phyloP scores from a whole-genome alignment of 2,888 invertebrate species.

The Philhelius pedissequus region DNA sequence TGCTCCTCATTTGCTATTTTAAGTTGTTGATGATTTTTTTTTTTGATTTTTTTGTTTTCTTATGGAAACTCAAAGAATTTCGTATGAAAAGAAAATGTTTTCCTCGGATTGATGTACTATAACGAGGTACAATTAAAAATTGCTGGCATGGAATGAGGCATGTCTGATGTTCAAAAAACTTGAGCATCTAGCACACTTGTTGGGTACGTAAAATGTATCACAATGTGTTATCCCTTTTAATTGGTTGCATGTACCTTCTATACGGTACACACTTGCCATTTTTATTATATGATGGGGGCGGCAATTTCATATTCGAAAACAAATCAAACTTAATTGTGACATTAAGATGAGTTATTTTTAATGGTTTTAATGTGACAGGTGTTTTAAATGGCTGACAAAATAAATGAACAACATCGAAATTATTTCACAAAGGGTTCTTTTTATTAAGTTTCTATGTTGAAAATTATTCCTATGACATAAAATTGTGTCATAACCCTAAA shows the following conservation, averaged over 20 bases:
- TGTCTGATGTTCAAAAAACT: not conserved
- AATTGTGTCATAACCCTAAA: not conserved
- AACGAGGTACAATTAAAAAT: constrained; percentile 57
- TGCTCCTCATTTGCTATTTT: not conserved
- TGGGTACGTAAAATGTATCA: not conserved
- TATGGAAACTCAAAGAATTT: constrained; percentile 17
- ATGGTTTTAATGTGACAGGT: constrained; percentile 60
- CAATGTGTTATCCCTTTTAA: constrained; percentile 53
- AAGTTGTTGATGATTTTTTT: not conserved
- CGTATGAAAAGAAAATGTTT: constrained; percentile 30
- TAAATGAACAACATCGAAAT: constrained; percentile 10
- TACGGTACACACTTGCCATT: constrained; percentile 2
- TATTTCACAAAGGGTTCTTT: not conserved
- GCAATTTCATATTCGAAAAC: constrained; percentile 57
- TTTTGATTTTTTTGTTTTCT: not conserved
- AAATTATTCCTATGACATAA: not conserved
- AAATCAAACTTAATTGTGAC: constrained; percentile 68
- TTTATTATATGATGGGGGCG: constrained; percentile 12
- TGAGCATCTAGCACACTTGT: not conserved
- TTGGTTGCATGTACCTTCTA: constrained; percentile 31
- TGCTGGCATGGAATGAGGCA: constrained; percentile 15
- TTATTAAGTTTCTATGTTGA: not conserved
- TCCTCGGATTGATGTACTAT: constrained; percentile 58
- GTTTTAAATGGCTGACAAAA: constrained; percentile 50
- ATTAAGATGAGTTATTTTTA: constrained; percentile 68